Conservation (phyloP, 2,888 invertebrate species). For the Vannuccia rotundouncinata region DNA sequence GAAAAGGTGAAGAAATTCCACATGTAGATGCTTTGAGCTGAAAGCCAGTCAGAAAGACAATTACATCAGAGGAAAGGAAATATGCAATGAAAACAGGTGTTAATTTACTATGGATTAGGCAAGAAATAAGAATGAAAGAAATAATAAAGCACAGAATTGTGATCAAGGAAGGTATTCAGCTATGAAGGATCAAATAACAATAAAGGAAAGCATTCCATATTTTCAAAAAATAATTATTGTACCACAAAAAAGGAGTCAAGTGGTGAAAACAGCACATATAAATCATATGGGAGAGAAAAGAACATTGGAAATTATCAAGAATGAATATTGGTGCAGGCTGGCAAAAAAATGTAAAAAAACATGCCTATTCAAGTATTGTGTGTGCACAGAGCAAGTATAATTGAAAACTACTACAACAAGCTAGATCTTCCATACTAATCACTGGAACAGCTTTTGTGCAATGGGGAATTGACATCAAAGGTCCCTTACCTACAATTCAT, state of each 20-base stretch:
- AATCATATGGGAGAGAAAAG: neutral
- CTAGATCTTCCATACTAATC: neutral
- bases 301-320: neutral
- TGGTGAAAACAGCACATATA: neutral
- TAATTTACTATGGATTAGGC: neutral
- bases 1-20: neutral
- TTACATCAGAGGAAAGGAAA: neutral
- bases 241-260: neutral
- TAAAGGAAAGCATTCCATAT: neutral
- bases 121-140: neutral
- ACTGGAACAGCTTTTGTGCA: neutral
- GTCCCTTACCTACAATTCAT: neutral
- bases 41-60: neutral
- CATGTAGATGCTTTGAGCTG: conserved; percentile 20
- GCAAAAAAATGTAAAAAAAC: neutral
- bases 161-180: neutral
- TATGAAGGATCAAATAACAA: neutral
- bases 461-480: neutral
- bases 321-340: neutral
- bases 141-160: neutral
- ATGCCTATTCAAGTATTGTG: neutral
- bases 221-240: neutral
- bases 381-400: neutral
- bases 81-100: neutral
- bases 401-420: neutral